Evolutionary conservation across 2,113 vertebrate species (phyloP).

Genomic region (Takifugu bimaculatus): DNA sequence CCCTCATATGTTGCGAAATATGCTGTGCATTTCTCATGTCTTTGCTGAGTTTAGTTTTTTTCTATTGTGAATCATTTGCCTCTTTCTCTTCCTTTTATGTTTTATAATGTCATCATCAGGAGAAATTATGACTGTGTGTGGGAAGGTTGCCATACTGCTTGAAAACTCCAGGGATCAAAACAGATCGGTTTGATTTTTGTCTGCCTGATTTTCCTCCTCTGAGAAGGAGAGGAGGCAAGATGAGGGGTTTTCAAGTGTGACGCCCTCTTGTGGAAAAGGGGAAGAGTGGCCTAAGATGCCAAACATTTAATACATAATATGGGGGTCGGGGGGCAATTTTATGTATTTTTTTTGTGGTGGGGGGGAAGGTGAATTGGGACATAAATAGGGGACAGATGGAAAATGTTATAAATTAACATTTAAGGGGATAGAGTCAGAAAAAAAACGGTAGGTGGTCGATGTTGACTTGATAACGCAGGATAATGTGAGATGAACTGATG

Average conservation of each 20-base stretch:
- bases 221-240: not conserved
- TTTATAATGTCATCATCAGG: not conserved
- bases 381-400: no score
- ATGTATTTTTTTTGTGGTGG: not conserved
- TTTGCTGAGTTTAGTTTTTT: not conserved
- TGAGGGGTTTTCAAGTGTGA: slow-evolving; percentile 5
- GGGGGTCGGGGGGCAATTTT: not conserved
- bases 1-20: slow-evolving; percentile 15
- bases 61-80: not conserved
- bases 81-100: slow-evolving; percentile 14
- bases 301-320: not conserved
- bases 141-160: slow-evolving; percentile 22
- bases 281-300: slow-evolving; percentile 1
- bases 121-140: not conserved
- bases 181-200: slow-evolving; percentile 43
- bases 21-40: slow-evolving; percentile 2
- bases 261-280: slow-evolving; percentile 33
- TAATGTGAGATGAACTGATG: no score
- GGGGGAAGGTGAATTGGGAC: no score
- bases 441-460: no score
- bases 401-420: no score
- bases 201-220: slow-evolving; percentile 8
- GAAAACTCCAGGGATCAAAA: slow-evolving; percentile 40
- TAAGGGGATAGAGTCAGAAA: no score
- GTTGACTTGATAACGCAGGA: no score